phyloP scores from a whole-genome alignment of 1,140 invertebrate species.

The Proctacanthus coquilletti region DNA sequence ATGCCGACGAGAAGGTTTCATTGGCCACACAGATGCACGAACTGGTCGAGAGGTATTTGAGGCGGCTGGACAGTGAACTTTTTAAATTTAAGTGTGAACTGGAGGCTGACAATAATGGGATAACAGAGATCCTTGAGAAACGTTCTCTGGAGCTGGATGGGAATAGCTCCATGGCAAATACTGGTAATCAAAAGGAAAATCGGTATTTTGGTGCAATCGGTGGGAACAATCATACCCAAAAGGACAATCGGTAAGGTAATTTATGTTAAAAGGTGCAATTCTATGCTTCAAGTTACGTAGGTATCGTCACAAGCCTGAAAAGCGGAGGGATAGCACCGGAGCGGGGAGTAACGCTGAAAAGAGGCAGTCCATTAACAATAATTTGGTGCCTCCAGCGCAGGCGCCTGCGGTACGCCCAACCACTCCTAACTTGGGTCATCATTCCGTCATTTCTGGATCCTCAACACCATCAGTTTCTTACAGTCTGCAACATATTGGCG shows the following conservation, averaged over 20 bases:
- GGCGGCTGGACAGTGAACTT: constrained; percentile 84
- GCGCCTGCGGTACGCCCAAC: constrained; percentile 7
- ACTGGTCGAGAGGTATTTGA: constrained; percentile 81
- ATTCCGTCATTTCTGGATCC: constrained; percentile 7
- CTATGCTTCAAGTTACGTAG: no score
- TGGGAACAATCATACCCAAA: constrained; percentile 7
- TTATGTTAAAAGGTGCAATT: no score
- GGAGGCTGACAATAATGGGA: constrained; percentile 95
- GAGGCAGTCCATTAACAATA: constrained; percentile 20
- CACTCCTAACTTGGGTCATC: constrained; percentile 8
- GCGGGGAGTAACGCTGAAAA: constrained; percentile 28
- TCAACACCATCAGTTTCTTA: constrained; percentile 16
- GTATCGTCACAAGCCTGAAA: constrained; percentile 36
- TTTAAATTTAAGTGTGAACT: constrained; percentile 97
- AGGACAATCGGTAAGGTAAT: constrained; percentile 13
- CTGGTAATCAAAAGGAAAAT: constrained; percentile 35
- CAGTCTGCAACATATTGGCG: constrained; percentile 45
- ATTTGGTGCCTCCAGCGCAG: constrained; percentile 11
- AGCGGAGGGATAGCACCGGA: constrained; percentile 37
- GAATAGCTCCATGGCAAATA: constrained; percentile 26
- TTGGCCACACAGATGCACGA: constrained; percentile 90
- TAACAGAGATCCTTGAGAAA: constrained; percentile 92
- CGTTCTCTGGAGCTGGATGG: constrained; percentile 64
- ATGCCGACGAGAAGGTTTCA: constrained; percentile 77
- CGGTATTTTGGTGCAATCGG: constrained; percentile 28